These are phyloP conservation scores for Neotoxoptera formosana DNA, from an alignment of 1,140 invertebrate genomes.

Conservation along the genomic window DNA sequence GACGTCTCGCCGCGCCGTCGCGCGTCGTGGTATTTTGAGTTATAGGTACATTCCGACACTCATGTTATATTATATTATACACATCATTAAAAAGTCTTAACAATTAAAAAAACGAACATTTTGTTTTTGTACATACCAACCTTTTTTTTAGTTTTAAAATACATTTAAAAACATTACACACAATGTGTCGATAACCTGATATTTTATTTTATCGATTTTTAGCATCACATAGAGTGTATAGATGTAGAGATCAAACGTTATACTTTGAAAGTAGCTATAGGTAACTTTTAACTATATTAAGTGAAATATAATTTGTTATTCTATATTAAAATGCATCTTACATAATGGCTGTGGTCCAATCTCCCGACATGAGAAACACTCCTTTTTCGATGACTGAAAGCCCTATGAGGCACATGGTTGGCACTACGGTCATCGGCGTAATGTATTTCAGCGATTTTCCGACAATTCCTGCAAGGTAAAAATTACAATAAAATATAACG, in stretches of 20 bases:
- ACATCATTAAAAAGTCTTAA: no score
- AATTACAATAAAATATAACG: not conserved
- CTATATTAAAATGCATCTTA: not conserved
- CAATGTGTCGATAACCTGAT: not conserved
- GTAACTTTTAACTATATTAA: not conserved
- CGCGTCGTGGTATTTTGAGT: not conserved
- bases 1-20: not conserved
- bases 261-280: not conserved
- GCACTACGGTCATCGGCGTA: conserved; percentile 17
- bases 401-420: conserved; percentile 47
- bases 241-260: not conserved
- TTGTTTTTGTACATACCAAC: no score
- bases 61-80: no score
- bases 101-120: no score
- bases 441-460: conserved; percentile 46
- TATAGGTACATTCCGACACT: no score
- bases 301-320: not conserved
- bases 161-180: not conserved
- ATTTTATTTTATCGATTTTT: not conserved
- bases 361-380: conserved; percentile 24
- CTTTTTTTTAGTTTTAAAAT: not conserved
- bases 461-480: not conserved
- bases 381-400: conserved; percentile 40
- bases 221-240: no score
- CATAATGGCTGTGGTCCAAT: conserved; percentile 20